Evolutionary conservation across 2,113 vertebrate genomes (phyloP).

Genomic region (Gasterosteus aculeatus): DNA sequence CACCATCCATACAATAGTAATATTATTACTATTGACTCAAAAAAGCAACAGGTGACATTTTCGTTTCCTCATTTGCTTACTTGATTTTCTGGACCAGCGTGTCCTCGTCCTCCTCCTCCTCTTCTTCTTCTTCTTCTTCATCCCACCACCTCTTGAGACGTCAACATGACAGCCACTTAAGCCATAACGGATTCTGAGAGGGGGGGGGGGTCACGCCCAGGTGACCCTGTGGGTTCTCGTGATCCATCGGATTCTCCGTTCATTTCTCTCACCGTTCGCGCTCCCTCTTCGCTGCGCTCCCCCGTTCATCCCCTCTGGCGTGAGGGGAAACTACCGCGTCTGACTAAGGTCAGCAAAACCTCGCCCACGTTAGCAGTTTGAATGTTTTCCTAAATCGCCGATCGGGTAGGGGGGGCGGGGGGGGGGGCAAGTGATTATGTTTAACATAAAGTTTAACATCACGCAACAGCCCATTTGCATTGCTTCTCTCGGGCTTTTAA

Average conservation of each 20-base stretch:
- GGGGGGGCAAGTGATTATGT: background rate
- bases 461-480: background rate
- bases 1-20: too few species aligned
- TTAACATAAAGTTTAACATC: background rate
- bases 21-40: too few species aligned
- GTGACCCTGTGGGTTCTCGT: conserved; percentile 56
- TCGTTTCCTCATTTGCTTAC: conserved; percentile 26
- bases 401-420: too few species aligned
- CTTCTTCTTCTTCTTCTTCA: background rate
- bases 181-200: conserved; percentile 57
- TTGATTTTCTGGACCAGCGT: conserved; percentile 21
- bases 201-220: conserved; percentile 56
- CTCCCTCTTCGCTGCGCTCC: conserved; percentile 72
- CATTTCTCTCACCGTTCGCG: conserved; percentile 70
- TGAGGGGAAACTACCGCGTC: conserved; percentile 14
- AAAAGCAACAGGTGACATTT: conserved; percentile 13
- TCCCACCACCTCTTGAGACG: conserved; percentile 28
- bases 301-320: conserved; percentile 44
- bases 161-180: conserved; percentile 63
- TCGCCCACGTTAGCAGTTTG: background rate
- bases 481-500: background rate
- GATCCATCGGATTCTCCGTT: conserved; percentile 59
- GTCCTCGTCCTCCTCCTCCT: conserved; percentile 3
- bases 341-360: conserved; percentile 34
- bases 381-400: conserved; percentile 17